phyloP scores from a whole-genome alignment of 1,140 invertebrate species.

The Saccostrea glomerata region DNA sequence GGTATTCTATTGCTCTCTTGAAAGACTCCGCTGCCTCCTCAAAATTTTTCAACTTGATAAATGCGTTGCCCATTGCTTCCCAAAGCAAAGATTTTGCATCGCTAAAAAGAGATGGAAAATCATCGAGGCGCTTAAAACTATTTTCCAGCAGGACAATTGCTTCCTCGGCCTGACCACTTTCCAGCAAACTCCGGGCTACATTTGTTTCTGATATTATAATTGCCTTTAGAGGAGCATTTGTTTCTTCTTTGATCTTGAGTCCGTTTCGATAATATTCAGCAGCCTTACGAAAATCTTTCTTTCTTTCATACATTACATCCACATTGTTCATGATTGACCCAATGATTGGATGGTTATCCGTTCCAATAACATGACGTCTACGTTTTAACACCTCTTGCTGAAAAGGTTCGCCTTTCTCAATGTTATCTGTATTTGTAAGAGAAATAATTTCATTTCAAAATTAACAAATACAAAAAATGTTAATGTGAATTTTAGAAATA shows the following conservation, averaged over 20 bases:
- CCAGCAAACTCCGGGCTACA: slow-evolving; percentile 47
- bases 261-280: slow-evolving; percentile 49
- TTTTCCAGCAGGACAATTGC: slow-evolving; percentile 42
- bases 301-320: slow-evolving; percentile 49
- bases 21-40: slow-evolving; percentile 36
- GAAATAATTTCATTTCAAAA: background rate
- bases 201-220: slow-evolving; percentile 52
- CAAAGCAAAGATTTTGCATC: slow-evolving; percentile 32
- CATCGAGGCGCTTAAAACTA: slow-evolving; percentile 40
- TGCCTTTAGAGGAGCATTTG: slow-evolving; percentile 48
- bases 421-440: slow-evolving; percentile 25
- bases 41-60: slow-evolving; percentile 29
- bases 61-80: slow-evolving; percentile 44
- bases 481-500: background rate
- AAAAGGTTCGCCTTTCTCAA: slow-evolving; percentile 43
- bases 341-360: slow-evolving; percentile 53
- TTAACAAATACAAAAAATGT: background rate
- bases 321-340: slow-evolving; percentile 56
- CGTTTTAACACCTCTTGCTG: slow-evolving; percentile 49
- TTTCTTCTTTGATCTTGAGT: slow-evolving; percentile 51
- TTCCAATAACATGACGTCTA: slow-evolving; percentile 43
- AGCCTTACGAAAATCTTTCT: slow-evolving; percentile 47
- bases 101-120: slow-evolving; percentile 26
- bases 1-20: slow-evolving; percentile 38
- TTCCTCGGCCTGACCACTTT: slow-evolving; percentile 39